Conservation (phyloP, 2,113 vertebrate genomes). For the Dolichotis patagonum region DNA sequence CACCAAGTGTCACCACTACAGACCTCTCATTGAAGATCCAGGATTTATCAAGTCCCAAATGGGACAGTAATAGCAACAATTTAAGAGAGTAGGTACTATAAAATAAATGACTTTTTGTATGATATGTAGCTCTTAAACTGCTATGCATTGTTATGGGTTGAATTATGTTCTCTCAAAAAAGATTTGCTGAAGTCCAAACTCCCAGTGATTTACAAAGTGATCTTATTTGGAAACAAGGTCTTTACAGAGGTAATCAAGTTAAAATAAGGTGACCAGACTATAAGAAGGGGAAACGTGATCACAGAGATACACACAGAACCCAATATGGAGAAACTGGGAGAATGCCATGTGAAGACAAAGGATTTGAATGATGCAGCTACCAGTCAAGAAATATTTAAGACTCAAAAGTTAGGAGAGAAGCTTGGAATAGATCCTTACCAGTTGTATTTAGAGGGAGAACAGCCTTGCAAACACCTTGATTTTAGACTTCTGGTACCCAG, state of each 20-base stretch:
- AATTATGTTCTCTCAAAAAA: background rate
- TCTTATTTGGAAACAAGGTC: background rate
- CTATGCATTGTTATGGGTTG: background rate
- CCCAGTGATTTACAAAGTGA: background rate
- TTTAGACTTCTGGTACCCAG: background rate
- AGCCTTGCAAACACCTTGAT: background rate
- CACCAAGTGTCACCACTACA: background rate
- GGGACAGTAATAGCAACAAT: background rate
- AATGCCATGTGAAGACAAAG: background rate
- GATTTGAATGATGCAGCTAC: background rate
- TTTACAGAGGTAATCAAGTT: conserved; percentile 1
- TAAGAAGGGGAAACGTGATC: background rate
- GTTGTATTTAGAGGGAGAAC: background rate
- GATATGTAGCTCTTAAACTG: background rate
- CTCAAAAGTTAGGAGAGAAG: background rate
- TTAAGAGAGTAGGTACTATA: background rate
- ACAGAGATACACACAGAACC: background rate
- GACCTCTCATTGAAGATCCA: background rate
- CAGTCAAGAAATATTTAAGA: background rate
- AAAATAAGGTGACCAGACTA: background rate
- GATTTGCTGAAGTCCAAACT: background rate
- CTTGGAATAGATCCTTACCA: background rate
- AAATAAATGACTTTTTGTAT: background rate
- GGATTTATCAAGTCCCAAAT: background rate
- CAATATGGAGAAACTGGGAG: background rate